Conservation (phyloP, 2,888 invertebrate species). For the Crepidodera aurea region DNA sequence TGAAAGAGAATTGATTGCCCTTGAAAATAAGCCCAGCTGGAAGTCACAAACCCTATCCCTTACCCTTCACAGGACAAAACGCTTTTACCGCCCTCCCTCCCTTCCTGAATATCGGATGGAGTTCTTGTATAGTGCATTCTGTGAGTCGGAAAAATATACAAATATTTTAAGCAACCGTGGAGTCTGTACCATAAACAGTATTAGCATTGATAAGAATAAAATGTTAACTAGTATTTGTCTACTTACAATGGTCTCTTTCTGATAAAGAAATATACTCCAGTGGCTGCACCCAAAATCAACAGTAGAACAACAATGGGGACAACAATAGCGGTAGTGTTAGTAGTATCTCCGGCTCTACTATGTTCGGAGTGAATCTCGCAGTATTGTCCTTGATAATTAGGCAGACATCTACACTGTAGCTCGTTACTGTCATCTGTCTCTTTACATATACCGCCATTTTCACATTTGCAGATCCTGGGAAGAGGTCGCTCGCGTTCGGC, state of each 20-base stretch:
- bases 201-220: no score
- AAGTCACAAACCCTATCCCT: no score
- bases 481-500: slow-evolving; percentile 77
- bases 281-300: slow-evolving; percentile 74
- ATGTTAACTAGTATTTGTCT: not conserved
- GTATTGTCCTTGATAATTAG: slow-evolving; percentile 74
- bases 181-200: no score
- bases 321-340: slow-evolving; percentile 77
- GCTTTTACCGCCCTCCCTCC: no score
- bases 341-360: slow-evolving; percentile 65
- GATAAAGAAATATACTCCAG: slow-evolving; percentile 82
- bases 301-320: slow-evolving; percentile 84
- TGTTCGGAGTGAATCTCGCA: slow-evolving; percentile 75
- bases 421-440: slow-evolving; percentile 67
- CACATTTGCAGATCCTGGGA: slow-evolving; percentile 83
- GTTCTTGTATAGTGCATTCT: no score
- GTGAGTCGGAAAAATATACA: no score
- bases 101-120: no score
- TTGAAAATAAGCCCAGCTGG: no score
- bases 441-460: slow-evolving; percentile 84
- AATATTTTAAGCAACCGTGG: no score
- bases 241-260: slow-evolving; percentile 87
- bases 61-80: no score
- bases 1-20: no score
- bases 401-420: slow-evolving; percentile 76